A percentile compares a stretch with the other conserved stretches of the same genome.
Conservation (phyloP, 2,797 vertebrate species). For the Periophthalmus magnuspinnatus region DNA sequence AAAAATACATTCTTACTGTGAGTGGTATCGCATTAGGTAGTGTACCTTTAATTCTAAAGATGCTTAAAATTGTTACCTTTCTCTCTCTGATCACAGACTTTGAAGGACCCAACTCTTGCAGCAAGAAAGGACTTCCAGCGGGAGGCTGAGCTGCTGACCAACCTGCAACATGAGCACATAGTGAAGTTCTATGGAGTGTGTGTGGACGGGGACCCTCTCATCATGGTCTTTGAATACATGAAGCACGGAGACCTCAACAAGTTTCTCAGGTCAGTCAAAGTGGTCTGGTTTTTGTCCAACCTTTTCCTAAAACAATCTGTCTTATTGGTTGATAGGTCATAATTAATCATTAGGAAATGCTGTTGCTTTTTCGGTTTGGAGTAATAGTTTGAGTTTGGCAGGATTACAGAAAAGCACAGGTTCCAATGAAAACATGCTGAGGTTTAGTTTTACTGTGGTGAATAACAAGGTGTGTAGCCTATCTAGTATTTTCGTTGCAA, state of each 20-base stretch:
- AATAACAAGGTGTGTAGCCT: not conserved
- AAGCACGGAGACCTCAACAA: constrained; percentile 97
- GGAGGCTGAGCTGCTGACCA: constrained; percentile 94
- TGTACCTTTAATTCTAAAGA: too few species aligned
- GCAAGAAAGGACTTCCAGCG: constrained; percentile 97
- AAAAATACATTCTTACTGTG: too few species aligned
- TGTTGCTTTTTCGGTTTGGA: not conserved
- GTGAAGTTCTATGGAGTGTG: constrained; percentile 98
- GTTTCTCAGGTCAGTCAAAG: constrained; percentile 86
- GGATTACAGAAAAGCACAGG: not conserved
- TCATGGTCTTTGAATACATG: constrained; percentile 99
- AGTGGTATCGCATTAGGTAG: too few species aligned
- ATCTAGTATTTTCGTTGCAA: not conserved
- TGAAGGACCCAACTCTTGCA: constrained; percentile 92
- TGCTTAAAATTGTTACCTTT: not conserved
- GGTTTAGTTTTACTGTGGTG: not conserved
- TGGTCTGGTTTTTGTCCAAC: not conserved
- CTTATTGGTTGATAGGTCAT: too few species aligned
- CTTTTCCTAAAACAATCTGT: not conserved
- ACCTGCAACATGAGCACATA: constrained; percentile 95
- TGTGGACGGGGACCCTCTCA: constrained; percentile 93
- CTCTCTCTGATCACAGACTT: constrained; percentile 75
- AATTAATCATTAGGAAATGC: too few species aligned
- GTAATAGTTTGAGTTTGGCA: not conserved
- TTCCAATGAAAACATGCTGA: not conserved